Conservation (phyloP, 2,888 invertebrate species). For the Apoda limacodes region DNA sequence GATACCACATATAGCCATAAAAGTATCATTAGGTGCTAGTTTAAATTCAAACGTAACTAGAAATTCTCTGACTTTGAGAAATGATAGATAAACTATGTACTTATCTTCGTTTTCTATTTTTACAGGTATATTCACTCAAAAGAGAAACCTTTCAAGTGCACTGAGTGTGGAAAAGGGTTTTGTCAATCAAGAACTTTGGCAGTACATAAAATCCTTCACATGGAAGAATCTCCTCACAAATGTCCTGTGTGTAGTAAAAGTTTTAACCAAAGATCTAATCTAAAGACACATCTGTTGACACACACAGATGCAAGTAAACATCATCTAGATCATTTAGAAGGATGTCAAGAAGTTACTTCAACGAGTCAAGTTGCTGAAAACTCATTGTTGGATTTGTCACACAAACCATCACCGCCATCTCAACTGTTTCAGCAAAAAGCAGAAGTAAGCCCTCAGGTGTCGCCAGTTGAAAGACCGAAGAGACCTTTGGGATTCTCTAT, state of each 20-base stretch:
- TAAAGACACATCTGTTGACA: conserved; percentile 90
- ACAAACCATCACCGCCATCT: conserved; percentile 52
- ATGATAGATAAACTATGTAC: conserved; percentile 33
- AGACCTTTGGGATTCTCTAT: conserved; percentile 82
- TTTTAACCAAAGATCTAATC: conserved; percentile 93
- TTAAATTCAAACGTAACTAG: conserved; percentile 24
- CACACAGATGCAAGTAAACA: conserved; percentile 78
- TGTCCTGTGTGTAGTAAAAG: conserved; percentile 89
- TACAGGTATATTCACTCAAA: conserved; percentile 97
- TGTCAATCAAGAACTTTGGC: conserved; percentile 97
- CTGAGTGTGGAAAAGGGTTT: conserved; percentile 97
- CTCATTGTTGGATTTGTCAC: conserved; percentile 69
- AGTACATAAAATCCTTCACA: conserved; percentile 93
- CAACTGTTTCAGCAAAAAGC: conserved; percentile 35
- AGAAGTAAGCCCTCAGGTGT: conserved; percentile 38
- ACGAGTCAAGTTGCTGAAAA: conserved; percentile 58
- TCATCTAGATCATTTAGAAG: conserved; percentile 59
- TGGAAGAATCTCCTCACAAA: conserved; percentile 94
- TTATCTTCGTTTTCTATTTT: conserved; percentile 35
- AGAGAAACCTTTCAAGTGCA: conserved; percentile 98
- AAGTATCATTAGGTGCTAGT: conserved; percentile 29
- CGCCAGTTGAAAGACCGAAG: conserved; percentile 51
- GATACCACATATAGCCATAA: conserved; percentile 36
- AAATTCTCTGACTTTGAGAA: conserved; percentile 12
- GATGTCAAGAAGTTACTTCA: conserved; percentile 64